Percentiles rank a stretch among this genome's conserved stretches.
Conservation (phyloP, 2,797 vertebrate genomes). For the Molossus molossus region DNA sequence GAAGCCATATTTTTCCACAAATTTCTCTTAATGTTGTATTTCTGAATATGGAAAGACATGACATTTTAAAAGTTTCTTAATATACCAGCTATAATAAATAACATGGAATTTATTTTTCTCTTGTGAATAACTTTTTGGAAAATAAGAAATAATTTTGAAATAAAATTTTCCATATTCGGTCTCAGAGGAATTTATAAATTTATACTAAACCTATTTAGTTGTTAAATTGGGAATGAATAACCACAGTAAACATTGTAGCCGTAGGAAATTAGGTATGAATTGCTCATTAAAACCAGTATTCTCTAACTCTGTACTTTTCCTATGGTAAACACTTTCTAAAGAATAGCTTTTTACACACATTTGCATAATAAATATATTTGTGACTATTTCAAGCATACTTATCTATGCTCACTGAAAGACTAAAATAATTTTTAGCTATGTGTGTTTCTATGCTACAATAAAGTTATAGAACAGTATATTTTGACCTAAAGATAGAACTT, state of each 20-base stretch:
- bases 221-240: constrained; percentile 68
- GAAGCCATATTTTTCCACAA: constrained; percentile 62
- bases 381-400: constrained; percentile 1
- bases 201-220: constrained; percentile 64
- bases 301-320: background rate
- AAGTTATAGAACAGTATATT: background rate
- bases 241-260: background rate
- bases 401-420: background rate
- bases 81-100: constrained; percentile 70
- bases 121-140: constrained; percentile 70
- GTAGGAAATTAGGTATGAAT: constrained; percentile 44
- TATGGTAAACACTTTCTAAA: constrained; percentile 7
- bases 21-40: constrained; percentile 21
- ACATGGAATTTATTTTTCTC: constrained; percentile 65
- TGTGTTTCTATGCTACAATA: background rate
- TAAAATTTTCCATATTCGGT: constrained; percentile 60
- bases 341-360: constrained; percentile 1
- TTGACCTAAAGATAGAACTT: background rate
- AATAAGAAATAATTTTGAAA: constrained; percentile 63
- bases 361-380: background rate
- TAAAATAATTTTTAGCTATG: background rate
- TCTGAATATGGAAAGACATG: constrained; percentile 71
- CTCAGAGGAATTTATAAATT: constrained; percentile 56
- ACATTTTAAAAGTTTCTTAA: constrained; percentile 73
- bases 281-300: background rate